Evolutionary conservation across 35 echinoderm and acorn worm species (phyloP).

Genomic region (Eucidaris tribuloides): DNA sequence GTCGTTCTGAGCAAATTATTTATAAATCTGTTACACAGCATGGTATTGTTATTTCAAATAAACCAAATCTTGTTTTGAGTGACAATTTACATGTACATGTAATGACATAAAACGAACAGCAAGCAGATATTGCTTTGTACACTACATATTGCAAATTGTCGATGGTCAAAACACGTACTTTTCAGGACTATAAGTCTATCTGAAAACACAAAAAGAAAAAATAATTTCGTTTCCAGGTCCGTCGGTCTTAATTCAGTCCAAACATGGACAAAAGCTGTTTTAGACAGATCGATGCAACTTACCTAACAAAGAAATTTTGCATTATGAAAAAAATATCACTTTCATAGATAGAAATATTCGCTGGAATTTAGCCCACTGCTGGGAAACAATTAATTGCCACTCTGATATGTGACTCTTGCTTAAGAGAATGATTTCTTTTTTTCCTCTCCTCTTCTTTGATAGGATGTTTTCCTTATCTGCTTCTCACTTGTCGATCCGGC

Average conservation of each 20-base stretch:
- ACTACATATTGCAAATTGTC: too few species aligned
- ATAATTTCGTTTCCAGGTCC: too few species aligned
- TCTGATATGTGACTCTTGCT: neutral
- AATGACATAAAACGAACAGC: too few species aligned
- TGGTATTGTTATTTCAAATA: neutral
- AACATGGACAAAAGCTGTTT: too few species aligned
- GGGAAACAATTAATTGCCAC: neutral
- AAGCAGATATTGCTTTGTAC: too few species aligned
- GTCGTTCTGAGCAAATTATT: neutral
- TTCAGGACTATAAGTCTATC: too few species aligned
- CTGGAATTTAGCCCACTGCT: neutral
- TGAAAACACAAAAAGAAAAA: too few species aligned
- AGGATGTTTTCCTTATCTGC: conserved; percentile 72
- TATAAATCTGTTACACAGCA: neutral
- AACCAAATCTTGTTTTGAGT: too few species aligned
- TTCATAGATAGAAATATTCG: neutral
- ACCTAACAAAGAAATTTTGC: neutral
- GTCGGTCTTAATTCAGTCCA: too few species aligned
- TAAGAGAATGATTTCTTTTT: neutral
- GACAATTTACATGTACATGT: too few species aligned
- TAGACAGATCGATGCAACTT: neutral
- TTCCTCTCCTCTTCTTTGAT: conserved; percentile 51
- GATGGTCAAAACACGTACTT: too few species aligned
- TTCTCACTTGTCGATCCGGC: conserved; percentile 55
- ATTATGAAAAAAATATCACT: neutral